Evolutionary conservation across 2,113 vertebrate species (phyloP), one percentile per base, ranked within the genome.

Genomic region (Macroglossus sobrinus): DNA sequence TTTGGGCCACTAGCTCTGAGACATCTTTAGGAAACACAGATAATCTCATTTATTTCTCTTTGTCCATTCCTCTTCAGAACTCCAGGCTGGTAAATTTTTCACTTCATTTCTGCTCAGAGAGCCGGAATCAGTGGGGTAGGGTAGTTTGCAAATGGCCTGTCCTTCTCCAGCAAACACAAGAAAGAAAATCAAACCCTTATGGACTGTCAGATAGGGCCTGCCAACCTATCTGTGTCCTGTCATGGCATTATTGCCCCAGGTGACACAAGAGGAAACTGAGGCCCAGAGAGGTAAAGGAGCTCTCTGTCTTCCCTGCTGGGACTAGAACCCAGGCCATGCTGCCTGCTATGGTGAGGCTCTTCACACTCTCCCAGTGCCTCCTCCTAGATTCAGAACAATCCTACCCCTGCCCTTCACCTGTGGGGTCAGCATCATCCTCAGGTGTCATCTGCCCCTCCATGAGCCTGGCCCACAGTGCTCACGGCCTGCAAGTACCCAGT

Each of bases 401-500:
- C 15, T 26, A 1, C 7, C 26, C 6, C 3, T 2, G 3, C 7
- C 12, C 59, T 4, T 14, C 53, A 33, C 30, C 28, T 6, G 2
- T 38, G 30, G 38, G 72, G 63, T 14, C 19, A 1, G 57, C 61
- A 21, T 24, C 80, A 30, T 40, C 90, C 10, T 33, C 45, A 1
- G 9, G 14, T 6, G 18, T 40, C 47, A 3, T 16, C 3, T 4
- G 72, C 5, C 59, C n/a, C 5, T 11, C 21, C 1, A 4, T 2
- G 55, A 66, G 5, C 19, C 61, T 22, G 61, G 61, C 40, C 50
- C 33, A 0, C 26, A 0, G 18, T 0, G 47, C 1, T 2, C 43
- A 0, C 1, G 22, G 28, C 2, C 45, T 1, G 4, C 6, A 8
- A 7, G 14, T 1, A n/a, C 7, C 47, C n/a, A 1, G 55, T 81